Percentiles rank a stretch among this genome's conserved stretches.
Evolutionary conservation across 2,888 invertebrate genomes (phyloP).

Genomic region (Mechanitis mazaeus): DNA sequence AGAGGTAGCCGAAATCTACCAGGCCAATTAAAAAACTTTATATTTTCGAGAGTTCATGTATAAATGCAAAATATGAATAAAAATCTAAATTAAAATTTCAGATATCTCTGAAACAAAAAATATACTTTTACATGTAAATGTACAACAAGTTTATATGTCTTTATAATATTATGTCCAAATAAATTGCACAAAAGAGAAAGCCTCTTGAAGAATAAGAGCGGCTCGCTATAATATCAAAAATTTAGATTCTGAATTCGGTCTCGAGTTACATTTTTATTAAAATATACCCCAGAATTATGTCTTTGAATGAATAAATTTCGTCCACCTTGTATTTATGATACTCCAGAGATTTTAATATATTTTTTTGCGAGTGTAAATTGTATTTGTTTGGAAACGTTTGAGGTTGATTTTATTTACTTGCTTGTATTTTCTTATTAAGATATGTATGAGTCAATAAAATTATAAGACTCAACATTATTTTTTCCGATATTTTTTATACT

Average conservation of each 20-base stretch:
- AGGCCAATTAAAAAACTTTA: too few species aligned
- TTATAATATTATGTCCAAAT: too few species aligned
- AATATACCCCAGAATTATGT: constrained; percentile 58
- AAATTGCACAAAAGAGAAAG: neutral
- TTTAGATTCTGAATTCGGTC: constrained; percentile 29
- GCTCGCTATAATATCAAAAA: constrained; percentile 5
- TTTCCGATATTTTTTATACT: too few species aligned
- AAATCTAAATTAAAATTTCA: too few species aligned
- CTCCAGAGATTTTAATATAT: constrained; percentile 50
- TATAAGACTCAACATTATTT: too few species aligned
- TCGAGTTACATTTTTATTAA: constrained; percentile 53
- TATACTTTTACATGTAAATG: too few species aligned
- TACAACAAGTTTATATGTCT: too few species aligned
- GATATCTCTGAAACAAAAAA: too few species aligned
- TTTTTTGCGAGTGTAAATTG: constrained; percentile 44
- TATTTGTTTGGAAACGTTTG: constrained; percentile 37
- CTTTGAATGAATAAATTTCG: constrained; percentile 61
- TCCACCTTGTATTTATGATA: constrained; percentile 51
- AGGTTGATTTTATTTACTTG: constrained; percentile 15
- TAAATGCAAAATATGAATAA: too few species aligned
- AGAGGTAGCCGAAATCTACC: too few species aligned
- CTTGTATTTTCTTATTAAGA: constrained; percentile 8
- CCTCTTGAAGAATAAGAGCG: neutral
- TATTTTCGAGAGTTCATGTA: too few species aligned
- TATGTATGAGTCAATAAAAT: neutral